Percentiles rank a stretch among this genome's conserved stretches.
Conservation (phyloP, 2,113 vertebrate genomes). For the Hepsetus odoe region DNA sequence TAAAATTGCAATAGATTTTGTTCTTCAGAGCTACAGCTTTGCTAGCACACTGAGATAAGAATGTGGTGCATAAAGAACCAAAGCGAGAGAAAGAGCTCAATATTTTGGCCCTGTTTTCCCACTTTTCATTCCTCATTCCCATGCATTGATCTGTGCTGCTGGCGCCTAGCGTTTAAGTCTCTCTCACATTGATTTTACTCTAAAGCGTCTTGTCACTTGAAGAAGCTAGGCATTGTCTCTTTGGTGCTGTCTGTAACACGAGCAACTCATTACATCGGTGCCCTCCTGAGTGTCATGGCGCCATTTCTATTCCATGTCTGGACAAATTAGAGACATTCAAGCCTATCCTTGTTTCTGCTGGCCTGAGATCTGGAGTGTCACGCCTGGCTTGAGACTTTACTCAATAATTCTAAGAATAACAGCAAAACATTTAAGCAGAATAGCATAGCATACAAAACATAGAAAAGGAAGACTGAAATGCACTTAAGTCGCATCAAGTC, state of each 20-base stretch:
- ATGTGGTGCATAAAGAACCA: neutral
- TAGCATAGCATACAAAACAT: neutral
- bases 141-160: neutral
- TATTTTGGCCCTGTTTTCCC: constrained; percentile 9
- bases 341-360: neutral
- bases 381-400: neutral
- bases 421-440: neutral
- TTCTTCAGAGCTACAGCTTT: constrained; percentile 20
- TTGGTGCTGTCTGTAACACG: neutral
- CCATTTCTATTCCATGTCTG: neutral
- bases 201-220: constrained; percentile 11
- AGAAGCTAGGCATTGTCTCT: constrained; percentile 2
- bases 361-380: neutral
- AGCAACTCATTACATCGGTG: neutral
- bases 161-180: neutral
- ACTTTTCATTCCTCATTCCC: constrained; percentile 1
- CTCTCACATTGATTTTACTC: constrained; percentile 16
- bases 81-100: neutral
- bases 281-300: neutral
- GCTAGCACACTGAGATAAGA: neutral
- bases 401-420: neutral
- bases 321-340: constrained; percentile 15
- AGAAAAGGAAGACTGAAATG: neutral
- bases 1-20: constrained; percentile 12
- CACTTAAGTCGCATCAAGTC: too few relatives aligned